Evolutionary conservation across 2,113 vertebrate species (phyloP).

Genomic region (Calidris pugnax): DNA sequence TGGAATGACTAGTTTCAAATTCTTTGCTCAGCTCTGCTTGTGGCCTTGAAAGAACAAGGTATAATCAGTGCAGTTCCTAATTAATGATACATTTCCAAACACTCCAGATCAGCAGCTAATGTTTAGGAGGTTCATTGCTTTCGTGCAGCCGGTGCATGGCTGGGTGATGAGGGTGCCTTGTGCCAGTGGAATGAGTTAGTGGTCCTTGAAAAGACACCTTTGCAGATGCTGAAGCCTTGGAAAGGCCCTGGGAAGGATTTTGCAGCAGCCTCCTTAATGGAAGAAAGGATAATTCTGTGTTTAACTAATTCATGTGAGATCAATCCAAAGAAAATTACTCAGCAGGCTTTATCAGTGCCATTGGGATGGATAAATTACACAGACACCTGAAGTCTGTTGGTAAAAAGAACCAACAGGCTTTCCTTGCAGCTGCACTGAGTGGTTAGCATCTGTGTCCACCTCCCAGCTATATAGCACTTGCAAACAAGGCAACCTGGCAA

Average conservation of each 20-base stretch:
- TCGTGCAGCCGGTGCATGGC: rapidly evolving
- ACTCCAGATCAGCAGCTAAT: neutral
- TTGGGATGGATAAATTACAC: neutral
- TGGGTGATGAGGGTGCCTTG: neutral
- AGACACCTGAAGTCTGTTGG: neutral
- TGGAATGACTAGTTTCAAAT: neutral
- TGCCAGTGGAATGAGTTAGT: neutral
- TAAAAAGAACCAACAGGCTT: neutral
- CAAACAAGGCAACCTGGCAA: neutral
- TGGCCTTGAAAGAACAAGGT: neutral
- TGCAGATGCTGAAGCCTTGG: neutral
- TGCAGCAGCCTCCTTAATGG: neutral
- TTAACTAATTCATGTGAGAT: neutral
- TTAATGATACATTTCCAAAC: neutral
- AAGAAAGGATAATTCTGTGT: neutral
- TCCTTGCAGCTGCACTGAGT: neutral
- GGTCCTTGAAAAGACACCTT: neutral
- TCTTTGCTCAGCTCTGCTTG: neutral
- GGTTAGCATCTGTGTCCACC: neutral
- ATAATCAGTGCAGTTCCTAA: neutral
- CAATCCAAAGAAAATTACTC: neutral
- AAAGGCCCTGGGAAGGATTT: neutral
- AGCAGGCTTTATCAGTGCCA: neutral
- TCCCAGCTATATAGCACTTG: neutral
- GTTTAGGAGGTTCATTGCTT: neutral